Conservation (phyloP, 2,797 vertebrate species). For the Chelonia mydas region DNA sequence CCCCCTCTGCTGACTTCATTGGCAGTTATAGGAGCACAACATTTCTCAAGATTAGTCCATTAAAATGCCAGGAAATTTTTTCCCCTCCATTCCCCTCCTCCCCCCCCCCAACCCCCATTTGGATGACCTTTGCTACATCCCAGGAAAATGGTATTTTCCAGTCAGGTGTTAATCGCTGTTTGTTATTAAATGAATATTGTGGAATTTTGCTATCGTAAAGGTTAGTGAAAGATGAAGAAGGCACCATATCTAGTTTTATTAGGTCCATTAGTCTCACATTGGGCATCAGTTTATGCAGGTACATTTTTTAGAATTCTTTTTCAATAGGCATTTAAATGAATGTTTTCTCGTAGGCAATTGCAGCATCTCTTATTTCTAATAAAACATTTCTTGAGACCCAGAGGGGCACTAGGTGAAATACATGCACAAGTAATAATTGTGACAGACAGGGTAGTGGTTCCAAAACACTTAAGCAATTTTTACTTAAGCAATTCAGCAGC, state of each 20-base stretch:
- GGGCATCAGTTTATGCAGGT: neutral
- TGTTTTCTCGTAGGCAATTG: neutral
- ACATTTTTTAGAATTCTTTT: neutral
- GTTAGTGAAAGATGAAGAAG: neutral
- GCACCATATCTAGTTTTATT: neutral
- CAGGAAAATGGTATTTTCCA: neutral
- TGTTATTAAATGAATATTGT: neutral
- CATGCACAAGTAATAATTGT: neutral
- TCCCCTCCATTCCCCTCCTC: neutral
- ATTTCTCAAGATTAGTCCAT: neutral
- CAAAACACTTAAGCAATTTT: neutral
- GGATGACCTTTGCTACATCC: neutral
- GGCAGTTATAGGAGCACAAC: neutral
- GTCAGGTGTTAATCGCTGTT: neutral
- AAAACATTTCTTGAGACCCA: neutral
- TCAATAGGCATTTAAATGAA: accelerated
- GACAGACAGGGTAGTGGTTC: accelerated
- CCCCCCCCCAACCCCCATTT: accelerated
- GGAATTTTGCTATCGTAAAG: neutral
- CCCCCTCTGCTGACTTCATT: accelerated
- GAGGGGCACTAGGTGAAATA: neutral
- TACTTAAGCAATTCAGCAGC: neutral
- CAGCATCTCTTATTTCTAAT: neutral
- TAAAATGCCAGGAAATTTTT: neutral
- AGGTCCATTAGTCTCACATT: neutral